Conservation (phyloP, 2,888 invertebrate genomes). For the Neoascia interrupta region DNA sequence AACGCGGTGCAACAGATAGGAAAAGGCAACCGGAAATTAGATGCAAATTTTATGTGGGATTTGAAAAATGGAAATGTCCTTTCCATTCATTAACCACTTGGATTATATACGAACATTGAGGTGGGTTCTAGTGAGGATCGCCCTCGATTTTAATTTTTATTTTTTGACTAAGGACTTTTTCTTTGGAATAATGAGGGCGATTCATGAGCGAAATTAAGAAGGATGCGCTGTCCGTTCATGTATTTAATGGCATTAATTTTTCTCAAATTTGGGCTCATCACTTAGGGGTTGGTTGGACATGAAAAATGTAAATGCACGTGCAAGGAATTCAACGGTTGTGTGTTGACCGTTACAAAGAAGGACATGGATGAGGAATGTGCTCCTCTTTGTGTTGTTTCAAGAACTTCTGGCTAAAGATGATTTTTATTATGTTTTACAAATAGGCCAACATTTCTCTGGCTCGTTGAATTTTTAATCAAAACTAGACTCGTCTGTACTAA, state of each 20-base stretch:
- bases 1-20: conserved; percentile 2
- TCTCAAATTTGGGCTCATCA: conserved; percentile 26
- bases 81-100: conserved; percentile 70
- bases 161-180: conserved; percentile 36
- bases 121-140: conserved; percentile 11
- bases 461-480: too few relatives aligned
- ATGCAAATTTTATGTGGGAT: conserved; percentile 80
- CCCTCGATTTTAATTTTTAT: conserved; percentile 1
- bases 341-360: too few relatives aligned
- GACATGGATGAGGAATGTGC: too few relatives aligned
- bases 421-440: too few relatives aligned
- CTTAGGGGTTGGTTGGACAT: conserved; percentile 24
- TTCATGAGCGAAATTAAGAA: conserved; percentile 39
- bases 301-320: too few relatives aligned
- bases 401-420: too few relatives aligned
- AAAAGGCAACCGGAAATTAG: conserved; percentile 78
- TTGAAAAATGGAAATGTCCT: conserved; percentile 75
- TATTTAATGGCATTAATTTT: too few relatives aligned
- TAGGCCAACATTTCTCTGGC: too few relatives aligned
- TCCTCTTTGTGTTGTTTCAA: too few relatives aligned
- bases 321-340: too few relatives aligned
- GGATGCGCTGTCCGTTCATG: conserved; percentile 43
- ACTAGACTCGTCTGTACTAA: too few relatives aligned
- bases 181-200: conserved; percentile 43
- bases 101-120: conserved; percentile 23